Conservation (phyloP, 2,888 invertebrate genomes). For the Agapostemon virescens region DNA sequence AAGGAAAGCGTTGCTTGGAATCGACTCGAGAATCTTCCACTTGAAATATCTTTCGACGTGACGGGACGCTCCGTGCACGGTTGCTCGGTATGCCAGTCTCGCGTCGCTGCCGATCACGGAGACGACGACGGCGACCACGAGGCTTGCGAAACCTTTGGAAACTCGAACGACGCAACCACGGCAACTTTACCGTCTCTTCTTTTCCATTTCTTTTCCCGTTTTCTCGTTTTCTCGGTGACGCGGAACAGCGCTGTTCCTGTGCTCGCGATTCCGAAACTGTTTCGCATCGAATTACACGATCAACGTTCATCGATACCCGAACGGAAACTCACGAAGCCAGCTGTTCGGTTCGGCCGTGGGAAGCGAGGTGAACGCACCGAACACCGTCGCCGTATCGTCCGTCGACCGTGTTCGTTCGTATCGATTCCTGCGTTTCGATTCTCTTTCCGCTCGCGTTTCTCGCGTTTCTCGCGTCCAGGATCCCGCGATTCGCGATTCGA, state of each 20-base stretch:
- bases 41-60: too few species aligned
- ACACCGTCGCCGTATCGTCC: not conserved
- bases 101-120: not conserved
- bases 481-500: not conserved
- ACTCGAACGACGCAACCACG: not conserved
- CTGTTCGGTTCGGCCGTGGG: not conserved
- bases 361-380: not conserved
- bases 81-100: not conserved
- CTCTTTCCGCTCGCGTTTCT: not conserved
- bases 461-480: not conserved
- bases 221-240: not conserved
- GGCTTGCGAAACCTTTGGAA: not conserved
- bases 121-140: not conserved
- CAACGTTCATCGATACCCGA: too few species aligned
- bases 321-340: too few species aligned
- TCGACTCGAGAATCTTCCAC: too few species aligned
- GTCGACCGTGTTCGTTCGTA: not conserved
- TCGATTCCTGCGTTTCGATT: not conserved
- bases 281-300: not conserved
- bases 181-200: not conserved
- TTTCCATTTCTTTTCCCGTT: not conserved
- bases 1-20: too few species aligned
- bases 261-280: not conserved
- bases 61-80: not conserved
- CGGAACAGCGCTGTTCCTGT: not conserved